Base-by-base conservation (phyloP, 2,113 vertebrate genomes). In the Phalacrocorax brasilianus region DNA sequence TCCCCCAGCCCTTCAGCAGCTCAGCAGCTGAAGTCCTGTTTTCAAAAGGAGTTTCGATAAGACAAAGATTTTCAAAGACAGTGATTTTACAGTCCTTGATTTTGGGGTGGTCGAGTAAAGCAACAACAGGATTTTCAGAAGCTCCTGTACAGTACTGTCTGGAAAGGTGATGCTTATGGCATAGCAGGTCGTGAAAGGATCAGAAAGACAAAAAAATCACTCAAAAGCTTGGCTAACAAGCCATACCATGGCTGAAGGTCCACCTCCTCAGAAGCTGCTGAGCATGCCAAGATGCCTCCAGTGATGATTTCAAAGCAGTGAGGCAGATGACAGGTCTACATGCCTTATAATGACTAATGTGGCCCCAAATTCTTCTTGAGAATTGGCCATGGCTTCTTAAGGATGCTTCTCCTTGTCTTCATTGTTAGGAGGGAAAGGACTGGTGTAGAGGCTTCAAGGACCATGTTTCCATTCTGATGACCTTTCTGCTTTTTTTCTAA, bases 381-480 rank as follows among this genome's bases (percentile, higher is more conserved):
- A 92, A 32, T 17, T 78, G 33, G 27, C 58, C 62, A 2, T 2
- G 20, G 30, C 38, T 61, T 27, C 38, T 52, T 22, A 35, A 42
- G 12, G 81, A 85, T 52, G 62, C 27, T 50, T 74, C n/a, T 72
- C 13, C 61, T 49, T 13, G 3, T 66, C 84, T 50, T 70, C 78
- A 32, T 20, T 45, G 58, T 68, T 73, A 83, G 65, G 35, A 91
- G 44, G 35, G 50, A 52, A 86, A 74, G 74, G 38, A 63, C 80
- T 33, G 71, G 77, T 66, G 71, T 4, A 67, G 40, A 77, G 61
- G 27, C 75, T 89, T 77, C 87, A 84, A 63, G 79, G 86, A 62
- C 61, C 44, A 12, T 2, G 6, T 93, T 92, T 87, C 88, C 88
- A 75, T 96, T 77, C 83, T 72, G 90, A 96, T 90, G 82, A 95